Base-by-base conservation (phyloP, 2,888 invertebrate genomes). In the Cremastobaeus sp. region DNA sequence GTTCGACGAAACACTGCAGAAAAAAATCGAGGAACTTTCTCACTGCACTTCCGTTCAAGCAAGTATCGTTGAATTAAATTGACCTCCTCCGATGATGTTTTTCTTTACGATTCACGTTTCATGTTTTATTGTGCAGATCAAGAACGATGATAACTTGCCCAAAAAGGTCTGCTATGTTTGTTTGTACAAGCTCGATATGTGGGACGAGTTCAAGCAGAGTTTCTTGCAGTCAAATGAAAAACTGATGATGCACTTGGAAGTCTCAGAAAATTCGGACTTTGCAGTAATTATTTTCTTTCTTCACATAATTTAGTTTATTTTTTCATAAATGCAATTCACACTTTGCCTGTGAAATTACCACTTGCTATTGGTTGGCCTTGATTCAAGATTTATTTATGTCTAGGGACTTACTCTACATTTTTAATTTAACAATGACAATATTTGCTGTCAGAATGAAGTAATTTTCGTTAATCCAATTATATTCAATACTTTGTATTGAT, bases 161-260 rank as follows among this genome's bases (percentile, higher is more conserved):
- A 76, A 73, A 14, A 83, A 80, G 8, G 79, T 87, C 9, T 88
- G 87, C 68, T 85, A 88, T 41, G 76, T 83, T 30, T 88, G 87
- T 52, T 76, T 87, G 4, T 87, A 87, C 65, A 88, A 88, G 54
- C 65, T 88, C 55, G 81, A 86, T 30, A 81, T 84, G 82, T 87
- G 86, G 86, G 76, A 60, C 37, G 85, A 87, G 34, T 87, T 87
- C 52, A 87, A 86, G 37, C 71, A 80, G 41, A 83, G 81, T 62
- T 86, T 86, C 55, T 54, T 86, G 14, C 74, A 81, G 12, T 83
- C 84, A 3, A 83, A 86, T 55, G 66, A 78, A 18, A 66, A 81
- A 4, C 76, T 86, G 8, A 41, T 79, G 15, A 78, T 77, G 11
- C 82, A 84, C 20, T 74, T 85, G 20, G 79, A 77, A 3, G 18